phyloP scores from a whole-genome alignment of 1,140 invertebrate genomes.

The Polypedilum vanderplanki region DNA sequence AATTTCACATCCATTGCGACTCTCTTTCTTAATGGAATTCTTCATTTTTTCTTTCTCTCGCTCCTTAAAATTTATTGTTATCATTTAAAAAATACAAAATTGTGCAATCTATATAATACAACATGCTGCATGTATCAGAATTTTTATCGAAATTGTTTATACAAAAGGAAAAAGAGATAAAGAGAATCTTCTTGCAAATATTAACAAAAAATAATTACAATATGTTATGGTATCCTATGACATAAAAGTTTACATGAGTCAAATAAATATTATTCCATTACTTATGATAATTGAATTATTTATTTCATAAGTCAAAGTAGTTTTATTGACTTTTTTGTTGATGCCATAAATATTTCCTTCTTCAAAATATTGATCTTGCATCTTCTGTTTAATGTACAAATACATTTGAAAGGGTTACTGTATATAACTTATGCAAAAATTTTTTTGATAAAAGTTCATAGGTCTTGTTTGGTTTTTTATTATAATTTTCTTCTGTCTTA shows the following conservation, averaged over 20 bases:
- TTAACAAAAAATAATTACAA: constrained; percentile 9
- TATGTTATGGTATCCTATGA: too few relatives aligned
- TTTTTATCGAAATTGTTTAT: neutral
- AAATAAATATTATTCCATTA: too few relatives aligned
- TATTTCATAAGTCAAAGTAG: too few relatives aligned
- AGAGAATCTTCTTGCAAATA: too few relatives aligned
- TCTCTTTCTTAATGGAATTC: constrained; percentile 15
- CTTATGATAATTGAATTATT: too few relatives aligned
- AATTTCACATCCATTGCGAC: neutral
- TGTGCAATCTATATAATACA: constrained; percentile 7
- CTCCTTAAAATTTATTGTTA: constrained; percentile 23
- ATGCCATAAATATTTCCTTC: too few relatives aligned
- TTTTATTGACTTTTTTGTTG: too few relatives aligned
- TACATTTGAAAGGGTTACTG: neutral
- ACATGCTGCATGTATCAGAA: neutral
- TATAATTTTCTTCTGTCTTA: constrained; percentile 10
- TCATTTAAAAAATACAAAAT: constrained; percentile 21
- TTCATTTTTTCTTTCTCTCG: neutral
- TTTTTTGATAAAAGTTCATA: constrained; percentile 21
- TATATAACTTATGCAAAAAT: constrained; percentile 21
- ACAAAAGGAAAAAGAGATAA: too few relatives aligned
- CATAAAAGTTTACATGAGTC: too few relatives aligned
- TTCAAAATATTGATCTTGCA: neutral
- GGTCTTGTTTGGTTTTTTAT: constrained; percentile 22
- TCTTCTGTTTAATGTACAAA: neutral